phyloP scores from a whole-genome alignment of 2,797 vertebrate species.

The Chlorospingus semifuscus region DNA sequence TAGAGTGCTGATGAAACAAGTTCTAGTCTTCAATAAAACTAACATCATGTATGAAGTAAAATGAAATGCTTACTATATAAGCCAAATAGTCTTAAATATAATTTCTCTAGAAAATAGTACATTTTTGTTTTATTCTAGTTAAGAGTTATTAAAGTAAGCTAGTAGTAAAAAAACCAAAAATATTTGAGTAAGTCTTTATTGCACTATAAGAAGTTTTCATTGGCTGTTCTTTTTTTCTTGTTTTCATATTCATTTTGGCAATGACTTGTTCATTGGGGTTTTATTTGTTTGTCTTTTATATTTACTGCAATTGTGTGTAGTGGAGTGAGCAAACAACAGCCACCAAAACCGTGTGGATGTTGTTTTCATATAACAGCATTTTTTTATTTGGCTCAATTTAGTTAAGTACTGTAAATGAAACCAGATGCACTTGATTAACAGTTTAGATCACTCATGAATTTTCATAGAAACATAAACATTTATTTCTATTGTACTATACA shows the following conservation, averaged over 20 bases:
- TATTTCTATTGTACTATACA: neutral
- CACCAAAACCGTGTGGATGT: rapidly evolving
- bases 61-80: neutral
- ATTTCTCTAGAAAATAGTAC: neutral
- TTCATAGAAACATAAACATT: neutral
- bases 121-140: neutral
- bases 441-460: neutral
- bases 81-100: neutral
- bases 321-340: neutral
- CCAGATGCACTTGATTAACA: neutral
- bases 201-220: neutral
- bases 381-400: neutral
- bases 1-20: neutral
- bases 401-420: neutral
- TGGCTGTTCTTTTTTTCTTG: neutral
- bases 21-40: neutral
- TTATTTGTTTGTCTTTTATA: neutral
- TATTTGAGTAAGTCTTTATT: neutral
- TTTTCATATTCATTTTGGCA: neutral
- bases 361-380: neutral
- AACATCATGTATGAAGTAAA: neutral
- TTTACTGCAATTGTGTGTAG: neutral
- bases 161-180: neutral
- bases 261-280: neutral
- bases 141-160: neutral